Base-by-base conservation (phyloP, 2,113 vertebrate species). In the Ammospiza nelsoni region DNA sequence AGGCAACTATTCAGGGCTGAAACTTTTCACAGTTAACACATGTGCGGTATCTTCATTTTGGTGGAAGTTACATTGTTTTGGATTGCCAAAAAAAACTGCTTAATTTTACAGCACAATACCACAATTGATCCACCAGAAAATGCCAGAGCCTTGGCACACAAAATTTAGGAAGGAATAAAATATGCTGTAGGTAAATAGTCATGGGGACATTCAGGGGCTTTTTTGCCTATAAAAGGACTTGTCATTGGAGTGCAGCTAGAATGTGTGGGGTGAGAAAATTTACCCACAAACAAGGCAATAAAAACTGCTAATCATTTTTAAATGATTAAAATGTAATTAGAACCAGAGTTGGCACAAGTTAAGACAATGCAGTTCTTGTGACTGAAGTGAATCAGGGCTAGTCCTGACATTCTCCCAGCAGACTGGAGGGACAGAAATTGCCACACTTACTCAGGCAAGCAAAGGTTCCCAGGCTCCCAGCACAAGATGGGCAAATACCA, bases 281-380 rank as follows among this genome's bases (percentile, higher is more conserved):
- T 89, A 95, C 95, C 95, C 95, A 92, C 94, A 96, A 96, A 96
- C 96, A 95, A 94, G 95, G 95, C 94, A 94, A 93, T 95, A 96
- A 96, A 95, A 96, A 92, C 95, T 95, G 94, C 92, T 96, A 96
- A 97, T 97, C 95, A 96, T 96, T 97, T 96, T 94, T 96, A 96
- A 97, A 96, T 96, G 95, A 97, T 96, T 96, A 94, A 94, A 96
- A 94, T 89, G 92, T 94, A 97, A 96, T 96, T 96, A 96, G 95
- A 97, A 97, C 90, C 96, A 94, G 95, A 95, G 95, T 92, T 97
- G 94, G 95, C 95, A 94, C 90, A 92, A 96, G 96, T 97, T 96
- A 93, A 97, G 95, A 97, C 95, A 96, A 92, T 94, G 80, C 86
- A 86, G 86, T 94, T 96, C 95, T 94, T 96, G 94, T 94, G 94